Conservation (phyloP, 2,888 invertebrate species). For the Disparrhopalites patrizii region DNA sequence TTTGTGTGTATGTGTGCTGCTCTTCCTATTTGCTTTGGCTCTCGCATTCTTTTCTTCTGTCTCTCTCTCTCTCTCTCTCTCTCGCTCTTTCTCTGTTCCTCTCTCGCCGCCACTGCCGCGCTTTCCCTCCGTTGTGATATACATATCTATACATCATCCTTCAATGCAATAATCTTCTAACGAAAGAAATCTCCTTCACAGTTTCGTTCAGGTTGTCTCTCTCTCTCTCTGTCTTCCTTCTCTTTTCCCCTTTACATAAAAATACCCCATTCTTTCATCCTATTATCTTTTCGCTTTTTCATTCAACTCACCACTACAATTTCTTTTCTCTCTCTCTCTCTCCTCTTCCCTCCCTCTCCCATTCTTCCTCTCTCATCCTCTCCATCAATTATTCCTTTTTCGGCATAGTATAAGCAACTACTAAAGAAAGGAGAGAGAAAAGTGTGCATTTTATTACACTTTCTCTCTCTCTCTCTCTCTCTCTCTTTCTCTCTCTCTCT, state of each 20-base stretch:
- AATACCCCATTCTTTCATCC: too few relatives aligned
- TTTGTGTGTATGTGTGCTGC: not conserved
- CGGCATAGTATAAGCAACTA: too few relatives aligned
- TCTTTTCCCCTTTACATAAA: not conserved
- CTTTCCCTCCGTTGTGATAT: constrained; percentile 9
- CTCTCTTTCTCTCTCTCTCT: not conserved
- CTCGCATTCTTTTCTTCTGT: not conserved
- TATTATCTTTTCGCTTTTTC: not conserved
- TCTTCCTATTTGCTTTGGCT: not conserved
- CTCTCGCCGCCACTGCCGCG: too few relatives aligned
- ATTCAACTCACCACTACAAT: not conserved
- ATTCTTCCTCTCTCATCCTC: not conserved
- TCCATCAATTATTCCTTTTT: constrained; percentile 30
- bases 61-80: not conserved
- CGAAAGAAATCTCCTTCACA: not conserved
- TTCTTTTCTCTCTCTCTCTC: not conserved
- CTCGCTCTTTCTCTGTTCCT: too few relatives aligned
- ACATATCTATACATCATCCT: not conserved
- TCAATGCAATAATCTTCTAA: constrained; percentile 17
- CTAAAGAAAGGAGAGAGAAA: too few relatives aligned
- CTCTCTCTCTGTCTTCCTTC: not conserved
- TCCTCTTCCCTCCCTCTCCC: not conserved
- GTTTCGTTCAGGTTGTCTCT: not conserved
- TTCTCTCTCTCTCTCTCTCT: constrained; percentile 9
- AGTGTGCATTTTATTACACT: constrained; percentile 39